These are phyloP conservation scores for Ephydatia muelleri DNA, from an alignment of 37 sponge, comb jelly and placozoan species.

Conservation along the genomic window DNA sequence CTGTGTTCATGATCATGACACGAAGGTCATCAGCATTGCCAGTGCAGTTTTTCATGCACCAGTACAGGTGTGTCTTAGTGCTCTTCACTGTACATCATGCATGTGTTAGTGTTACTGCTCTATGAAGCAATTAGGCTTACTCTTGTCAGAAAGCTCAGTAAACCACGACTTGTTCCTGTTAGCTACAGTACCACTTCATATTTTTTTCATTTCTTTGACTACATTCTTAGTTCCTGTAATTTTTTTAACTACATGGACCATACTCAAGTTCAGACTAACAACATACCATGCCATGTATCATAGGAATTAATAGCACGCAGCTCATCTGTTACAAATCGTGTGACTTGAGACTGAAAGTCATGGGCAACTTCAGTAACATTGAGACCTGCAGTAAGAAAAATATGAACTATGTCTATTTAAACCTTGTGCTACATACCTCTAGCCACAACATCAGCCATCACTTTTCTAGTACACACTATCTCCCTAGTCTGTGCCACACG, in stretches of 20 bases:
- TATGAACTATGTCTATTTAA: background rate
- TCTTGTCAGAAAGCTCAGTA: slow-evolving; percentile 27
- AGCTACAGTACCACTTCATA: slow-evolving; percentile 3
- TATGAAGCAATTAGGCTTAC: too few relatives aligned
- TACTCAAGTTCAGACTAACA: background rate
- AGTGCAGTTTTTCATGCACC: slow-evolving; percentile 33
- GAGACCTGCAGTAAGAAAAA: background rate
- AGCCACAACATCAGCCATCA: slow-evolving; percentile 12
- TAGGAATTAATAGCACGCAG: background rate
- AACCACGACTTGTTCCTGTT: slow-evolving; percentile 23
- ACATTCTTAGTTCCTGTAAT: slow-evolving; percentile 28
- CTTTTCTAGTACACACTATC: slow-evolving; percentile 21
- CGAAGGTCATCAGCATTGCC: background rate
- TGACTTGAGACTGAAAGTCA: slow-evolving; percentile 7
- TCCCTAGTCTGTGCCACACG: slow-evolving; percentile 14
- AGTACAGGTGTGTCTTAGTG: slow-evolving; percentile 35
- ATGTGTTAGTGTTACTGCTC: too few relatives aligned
- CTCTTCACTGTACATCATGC: background rate
- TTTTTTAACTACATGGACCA: background rate
- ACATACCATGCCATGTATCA: slow-evolving; percentile 40
- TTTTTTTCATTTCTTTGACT: slow-evolving; percentile 2
- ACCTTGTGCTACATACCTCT: background rate
- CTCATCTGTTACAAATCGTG: slow-evolving; percentile 1
- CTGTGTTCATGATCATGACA: background rate
- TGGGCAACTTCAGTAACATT: slow-evolving; percentile 32